These are phyloP conservation scores for Anagrus nilaparvatae DNA, from an alignment of 1,140 invertebrate species.

Conservation along the genomic window DNA sequence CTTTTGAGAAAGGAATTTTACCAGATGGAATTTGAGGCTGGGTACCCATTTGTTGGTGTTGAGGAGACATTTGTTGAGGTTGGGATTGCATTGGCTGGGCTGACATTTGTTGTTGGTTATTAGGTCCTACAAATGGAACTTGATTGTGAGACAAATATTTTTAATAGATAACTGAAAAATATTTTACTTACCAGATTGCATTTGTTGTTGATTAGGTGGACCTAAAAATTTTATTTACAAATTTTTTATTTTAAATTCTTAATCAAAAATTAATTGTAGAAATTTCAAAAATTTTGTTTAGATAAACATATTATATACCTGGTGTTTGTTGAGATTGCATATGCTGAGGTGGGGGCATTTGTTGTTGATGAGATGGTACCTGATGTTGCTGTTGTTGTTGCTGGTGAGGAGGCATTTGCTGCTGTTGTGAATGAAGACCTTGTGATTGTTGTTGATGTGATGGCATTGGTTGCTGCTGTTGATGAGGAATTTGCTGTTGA, in stretches of 20 bases:
- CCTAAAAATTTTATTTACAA: too few relatives aligned
- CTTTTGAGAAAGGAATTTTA: conserved; percentile 15
- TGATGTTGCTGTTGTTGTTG: conserved; percentile 10
- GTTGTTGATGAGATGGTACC: conserved; percentile 12
- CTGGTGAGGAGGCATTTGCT: conserved; percentile 7
- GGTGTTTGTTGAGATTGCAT: conserved; percentile 15
- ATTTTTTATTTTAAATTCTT: too few relatives aligned
- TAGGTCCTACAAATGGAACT: conserved; percentile 5
- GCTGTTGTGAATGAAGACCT: conserved; percentile 6
- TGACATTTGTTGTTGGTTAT: background rate
- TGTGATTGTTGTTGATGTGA: conserved; percentile 5
- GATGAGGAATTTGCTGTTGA: conserved; percentile 9
- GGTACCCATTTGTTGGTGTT: too few relatives aligned
- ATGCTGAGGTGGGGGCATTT: too few relatives aligned
- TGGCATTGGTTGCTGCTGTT: conserved; percentile 7
- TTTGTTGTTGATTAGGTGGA: conserved; percentile 22
- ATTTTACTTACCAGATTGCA: conserved; percentile 12
- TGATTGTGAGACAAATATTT: too few relatives aligned
- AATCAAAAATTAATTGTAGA: too few relatives aligned
- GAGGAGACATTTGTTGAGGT: conserved; percentile 17
- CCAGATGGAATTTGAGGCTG: conserved; percentile 7
- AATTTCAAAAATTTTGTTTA: too few relatives aligned
- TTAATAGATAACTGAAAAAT: too few relatives aligned
- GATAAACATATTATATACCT: too few relatives aligned
- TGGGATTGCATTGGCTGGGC: conserved; percentile 9